Evolutionary conservation across 2,888 invertebrate genomes (phyloP), one percentile per base, ranked within the genome.

Genomic region (Caenorhabditis angaria): DNA sequence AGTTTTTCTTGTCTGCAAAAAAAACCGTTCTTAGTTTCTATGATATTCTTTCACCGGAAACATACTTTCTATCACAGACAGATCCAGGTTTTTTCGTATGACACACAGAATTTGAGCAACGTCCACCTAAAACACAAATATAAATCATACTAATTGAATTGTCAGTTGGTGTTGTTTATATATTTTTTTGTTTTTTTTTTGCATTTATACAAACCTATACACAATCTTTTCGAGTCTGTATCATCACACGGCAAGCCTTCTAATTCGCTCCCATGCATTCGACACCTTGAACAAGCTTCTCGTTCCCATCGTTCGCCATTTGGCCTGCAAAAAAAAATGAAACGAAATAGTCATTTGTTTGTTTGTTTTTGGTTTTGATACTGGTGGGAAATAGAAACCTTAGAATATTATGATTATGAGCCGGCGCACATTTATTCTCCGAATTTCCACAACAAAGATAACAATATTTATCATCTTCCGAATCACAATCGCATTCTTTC

Each of bases 271-370:
- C 84, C 83, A 59, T 83, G 82, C 76, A 77, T 83, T 12, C 87
- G 77, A 67, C 87, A 87, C 35, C 87, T 65, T 27, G 80, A 65
- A 67, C 87, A 87, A 20, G 82, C 78, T 56, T 85, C 86, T 1
- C 87, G 80, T 64, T 87, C 87, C 88, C 88, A 87, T 56, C 84
- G 73, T 62, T 87, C 88, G 27, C 87, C 87, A 68, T 87, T 87
- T 6, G 84, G 76, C 59, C 84, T 86, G 67, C 24, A 80, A 69
- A 59, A n/a, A 35, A 10, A 20, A 54, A 14, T 18, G 10, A 20
- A 58, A n/a, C n/a, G n/a, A n/a, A n/a, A n/a, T n/a, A n/a, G n/a
- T n/a, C n/a, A n/a, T 35, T 24, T 20, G n/a, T 59, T 18, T 41
- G 51, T 27, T 50, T 18, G n/a, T 14, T 32, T 24, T 22, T 57